Conservation (phyloP, 2,113 vertebrate species). For the Lamprologus sp. region DNA sequence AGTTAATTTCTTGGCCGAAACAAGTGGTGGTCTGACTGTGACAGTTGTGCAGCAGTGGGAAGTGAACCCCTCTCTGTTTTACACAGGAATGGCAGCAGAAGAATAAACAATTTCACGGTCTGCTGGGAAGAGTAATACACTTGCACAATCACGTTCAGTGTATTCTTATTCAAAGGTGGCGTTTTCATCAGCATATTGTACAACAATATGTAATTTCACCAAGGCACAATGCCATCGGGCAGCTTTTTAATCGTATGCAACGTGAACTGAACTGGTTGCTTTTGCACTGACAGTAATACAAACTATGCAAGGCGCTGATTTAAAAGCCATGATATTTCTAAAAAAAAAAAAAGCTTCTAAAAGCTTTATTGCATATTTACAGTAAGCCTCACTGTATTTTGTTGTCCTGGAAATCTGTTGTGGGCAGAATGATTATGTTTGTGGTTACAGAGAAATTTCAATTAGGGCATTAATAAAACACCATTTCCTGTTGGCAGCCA, state of each 20-base stretch:
- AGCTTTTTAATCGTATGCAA: not conserved
- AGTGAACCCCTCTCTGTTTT: constrained; percentile 24
- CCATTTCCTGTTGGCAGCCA: constrained; percentile 16
- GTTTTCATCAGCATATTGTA: not conserved
- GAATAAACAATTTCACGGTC: constrained; percentile 68
- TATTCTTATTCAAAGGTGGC: constrained; percentile 7
- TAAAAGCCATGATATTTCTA: not conserved
- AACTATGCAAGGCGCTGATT: not conserved
- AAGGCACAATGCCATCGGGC: not conserved
- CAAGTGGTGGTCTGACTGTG: not conserved
- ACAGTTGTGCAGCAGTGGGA: not conserved
- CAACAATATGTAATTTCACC: constrained; percentile 4
- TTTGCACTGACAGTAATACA: not conserved
- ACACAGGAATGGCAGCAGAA: constrained; percentile 43
- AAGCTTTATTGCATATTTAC: not conserved
- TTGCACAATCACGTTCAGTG: constrained; percentile 1
- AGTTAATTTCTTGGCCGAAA: constrained; percentile 36
- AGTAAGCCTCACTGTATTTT: not conserved
- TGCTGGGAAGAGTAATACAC: constrained; percentile 28
- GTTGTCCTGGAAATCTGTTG: not conserved
- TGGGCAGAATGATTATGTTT: not conserved
- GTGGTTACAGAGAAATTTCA: not conserved
- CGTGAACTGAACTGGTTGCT: not conserved
- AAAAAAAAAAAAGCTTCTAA: not conserved
- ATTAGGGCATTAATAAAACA: constrained; percentile 30